Base-by-base conservation (phyloP, 2,888 invertebrate genomes). In the Antitype chi region DNA sequence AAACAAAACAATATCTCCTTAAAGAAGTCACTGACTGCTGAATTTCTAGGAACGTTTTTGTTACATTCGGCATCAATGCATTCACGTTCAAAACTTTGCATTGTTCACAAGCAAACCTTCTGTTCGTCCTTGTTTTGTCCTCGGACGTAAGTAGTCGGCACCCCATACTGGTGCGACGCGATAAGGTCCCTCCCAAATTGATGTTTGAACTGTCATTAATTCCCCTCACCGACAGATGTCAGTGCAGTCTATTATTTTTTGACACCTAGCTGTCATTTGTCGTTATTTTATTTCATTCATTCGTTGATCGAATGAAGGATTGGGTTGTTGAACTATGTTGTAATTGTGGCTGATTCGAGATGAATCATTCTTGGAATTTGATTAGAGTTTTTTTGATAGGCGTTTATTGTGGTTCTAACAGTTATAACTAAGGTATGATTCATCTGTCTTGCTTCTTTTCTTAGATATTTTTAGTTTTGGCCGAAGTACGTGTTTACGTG, bases 131-230 rank as follows among this genome's bases (percentile, higher is more conserved):
- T 60, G 25, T 76, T 63, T 43, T 63, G 23, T 64, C 64, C 77
- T 81, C 69, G 32, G 68, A 85, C 87, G 91, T 89, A 91, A 90
- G 91, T 92, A 91, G 90, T 91, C 87, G 89, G 87, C 92, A 91
- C 95, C 95, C 94, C 89, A 90, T 89, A 84, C 95, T 94, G 95
- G 90, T 85, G 78, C 88, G 81, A 62, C 69, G 90, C 94, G 96
- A 96, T 96, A 96, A 96, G 94, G 94, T 91, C 90, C 90, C 90
- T 84, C 84, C 94, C 89, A 94, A 95, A 95, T 96, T 94, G 95
- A 94, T 96, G 95, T 96, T 96, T 96, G 95, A 96, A 96, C 94
- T 94, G 93, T 94, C 95, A 96, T 96, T 96, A 96, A 95, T 94
- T 93, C 94, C 92, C 92, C 87, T 90, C 92, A 87, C 85, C 90